Evolutionary conservation across 2,797 vertebrate genomes (phyloP).

Genomic region (Erethizon dorsatum): DNA sequence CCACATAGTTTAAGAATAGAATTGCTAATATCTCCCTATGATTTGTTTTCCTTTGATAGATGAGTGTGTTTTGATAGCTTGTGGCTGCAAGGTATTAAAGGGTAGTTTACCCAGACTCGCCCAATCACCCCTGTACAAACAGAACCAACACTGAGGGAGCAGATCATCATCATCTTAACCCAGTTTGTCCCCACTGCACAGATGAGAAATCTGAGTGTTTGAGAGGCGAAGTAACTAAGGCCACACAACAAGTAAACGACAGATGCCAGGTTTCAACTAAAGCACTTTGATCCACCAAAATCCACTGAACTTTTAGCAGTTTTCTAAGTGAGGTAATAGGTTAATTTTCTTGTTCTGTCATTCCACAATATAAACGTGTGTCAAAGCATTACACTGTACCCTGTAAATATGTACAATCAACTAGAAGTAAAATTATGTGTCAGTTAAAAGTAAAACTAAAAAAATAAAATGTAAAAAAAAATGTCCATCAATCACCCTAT

Average conservation of each 20-base stretch:
- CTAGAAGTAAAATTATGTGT: neutral
- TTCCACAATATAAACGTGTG: too few species aligned
- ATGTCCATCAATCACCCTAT: neutral
- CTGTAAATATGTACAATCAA: neutral
- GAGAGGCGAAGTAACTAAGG: neutral
- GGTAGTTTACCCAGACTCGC: neutral
- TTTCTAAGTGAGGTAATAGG: neutral
- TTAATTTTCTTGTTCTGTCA: neutral
- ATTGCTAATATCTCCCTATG: slow-evolving; percentile 38
- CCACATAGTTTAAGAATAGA: slow-evolving; percentile 72
- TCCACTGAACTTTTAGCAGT: neutral
- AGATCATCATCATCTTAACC: neutral
- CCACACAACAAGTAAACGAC: neutral
- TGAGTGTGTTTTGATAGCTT: neutral
- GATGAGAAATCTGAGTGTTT: neutral
- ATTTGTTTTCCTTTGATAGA: slow-evolving; percentile 72
- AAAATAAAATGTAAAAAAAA: neutral
- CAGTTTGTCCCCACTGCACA: neutral
- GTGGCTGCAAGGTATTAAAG: neutral
- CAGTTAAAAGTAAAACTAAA: neutral
- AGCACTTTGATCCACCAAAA: neutral
- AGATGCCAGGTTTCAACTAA: neutral
- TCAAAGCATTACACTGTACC: neutral
- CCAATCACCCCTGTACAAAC: neutral
- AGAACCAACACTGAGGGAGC: too few species aligned